Evolutionary conservation across 2,113 vertebrate species (phyloP).

Genomic region (Thinocorus orbignyianus): DNA sequence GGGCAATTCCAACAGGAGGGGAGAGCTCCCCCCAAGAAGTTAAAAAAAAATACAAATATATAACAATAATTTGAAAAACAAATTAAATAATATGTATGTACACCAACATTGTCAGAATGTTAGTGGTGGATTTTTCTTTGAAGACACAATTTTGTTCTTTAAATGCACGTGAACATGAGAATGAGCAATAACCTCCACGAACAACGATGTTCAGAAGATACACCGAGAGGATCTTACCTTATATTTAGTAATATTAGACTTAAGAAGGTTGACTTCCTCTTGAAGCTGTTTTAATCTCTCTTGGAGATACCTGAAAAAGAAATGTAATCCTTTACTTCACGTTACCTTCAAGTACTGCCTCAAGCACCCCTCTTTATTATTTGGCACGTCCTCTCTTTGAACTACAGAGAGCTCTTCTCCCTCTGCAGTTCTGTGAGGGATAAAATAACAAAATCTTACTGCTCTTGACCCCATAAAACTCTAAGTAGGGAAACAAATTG

Average conservation of each 20-base stretch:
- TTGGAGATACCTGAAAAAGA: constrained; percentile 89
- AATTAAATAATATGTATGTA: neutral
- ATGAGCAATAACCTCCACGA: neutral
- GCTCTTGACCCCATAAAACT: constrained; percentile 47
- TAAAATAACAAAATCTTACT: constrained; percentile 36
- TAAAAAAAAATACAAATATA: too few species aligned
- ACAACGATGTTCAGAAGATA: neutral
- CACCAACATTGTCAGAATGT: neutral
- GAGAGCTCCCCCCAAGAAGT: neutral
- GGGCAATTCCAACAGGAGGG: neutral
- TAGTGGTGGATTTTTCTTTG: neutral
- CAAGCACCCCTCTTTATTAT: neutral
- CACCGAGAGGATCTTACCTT: constrained; percentile 76
- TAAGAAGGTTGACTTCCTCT: constrained; percentile 91
- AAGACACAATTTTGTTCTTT: neutral
- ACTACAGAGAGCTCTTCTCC: neutral
- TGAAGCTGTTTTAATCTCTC: constrained; percentile 92
- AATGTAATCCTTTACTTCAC: neutral
- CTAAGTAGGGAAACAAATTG: constrained; percentile 45
- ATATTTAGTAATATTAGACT: constrained; percentile 91
- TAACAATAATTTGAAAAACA: too few species aligned
- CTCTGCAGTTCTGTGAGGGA: constrained; percentile 14
- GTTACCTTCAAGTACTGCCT: constrained; percentile 14
- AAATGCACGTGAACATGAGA: neutral
- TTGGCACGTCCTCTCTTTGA: constrained; percentile 31